Conservation (phyloP, 2,888 invertebrate genomes). For the Drosophila neoperkinsi region DNA sequence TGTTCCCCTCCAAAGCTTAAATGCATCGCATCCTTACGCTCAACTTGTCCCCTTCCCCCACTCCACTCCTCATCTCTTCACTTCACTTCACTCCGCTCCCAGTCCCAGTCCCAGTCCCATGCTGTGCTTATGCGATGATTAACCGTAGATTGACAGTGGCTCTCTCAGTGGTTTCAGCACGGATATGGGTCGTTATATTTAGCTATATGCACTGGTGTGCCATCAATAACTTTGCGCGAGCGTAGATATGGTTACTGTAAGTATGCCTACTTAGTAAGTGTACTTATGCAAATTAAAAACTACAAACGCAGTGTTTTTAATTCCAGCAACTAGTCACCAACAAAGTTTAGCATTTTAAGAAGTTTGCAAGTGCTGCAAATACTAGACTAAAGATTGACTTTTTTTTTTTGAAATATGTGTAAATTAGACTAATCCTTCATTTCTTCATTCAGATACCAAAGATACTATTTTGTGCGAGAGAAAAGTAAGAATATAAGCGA, state of each 20-base stretch:
- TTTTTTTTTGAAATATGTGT: not conserved
- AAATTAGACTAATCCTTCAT: not conserved
- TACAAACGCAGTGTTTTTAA: not conserved
- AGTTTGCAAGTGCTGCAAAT: not conserved
- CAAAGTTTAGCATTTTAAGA: not conserved
- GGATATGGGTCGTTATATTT: slow-evolving; percentile 30
- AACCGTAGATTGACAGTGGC: slow-evolving; percentile 63
- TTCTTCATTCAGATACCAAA: not conserved
- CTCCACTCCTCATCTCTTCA: not conserved
- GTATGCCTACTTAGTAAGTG: slow-evolving; percentile 30
- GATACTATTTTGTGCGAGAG: not conserved
- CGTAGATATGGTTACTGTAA: slow-evolving; percentile 23
- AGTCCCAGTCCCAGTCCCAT: slow-evolving; percentile 30
- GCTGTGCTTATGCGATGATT: slow-evolving; percentile 70
- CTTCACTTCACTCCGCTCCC: not conserved
- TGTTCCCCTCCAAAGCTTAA: slow-evolving; percentile 77
- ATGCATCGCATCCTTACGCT: slow-evolving; percentile 74
- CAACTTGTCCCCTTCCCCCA: slow-evolving; percentile 48
- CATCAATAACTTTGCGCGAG: slow-evolving; percentile 2
- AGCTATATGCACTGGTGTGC: slow-evolving; percentile 7
- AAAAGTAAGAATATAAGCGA: not conserved
- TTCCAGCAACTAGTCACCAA: not conserved
- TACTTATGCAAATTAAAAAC: slow-evolving; percentile 9
- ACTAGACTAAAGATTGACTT: not conserved
- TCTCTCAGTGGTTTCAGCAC: slow-evolving; percentile 10